phyloP scores from a whole-genome alignment of 2,797 vertebrate species.

The Carduelis carduelis region DNA sequence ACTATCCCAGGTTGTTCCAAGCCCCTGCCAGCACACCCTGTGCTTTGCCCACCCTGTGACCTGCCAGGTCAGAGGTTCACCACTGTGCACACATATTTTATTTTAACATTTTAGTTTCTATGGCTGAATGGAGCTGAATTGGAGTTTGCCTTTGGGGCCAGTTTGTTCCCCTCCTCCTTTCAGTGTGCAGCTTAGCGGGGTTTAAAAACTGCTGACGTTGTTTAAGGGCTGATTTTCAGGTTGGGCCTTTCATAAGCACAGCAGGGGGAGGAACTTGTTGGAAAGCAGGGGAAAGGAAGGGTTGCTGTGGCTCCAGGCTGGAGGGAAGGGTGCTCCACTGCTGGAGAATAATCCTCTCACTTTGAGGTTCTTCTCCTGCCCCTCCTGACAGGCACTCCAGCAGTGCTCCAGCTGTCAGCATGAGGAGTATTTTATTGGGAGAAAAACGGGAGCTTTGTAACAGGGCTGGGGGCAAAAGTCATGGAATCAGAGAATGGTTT shows the following conservation, averaged over 20 bases:
- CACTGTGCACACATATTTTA: fast-evolving
- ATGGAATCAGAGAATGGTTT: not conserved
- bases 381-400: not conserved
- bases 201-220: slow-evolving; percentile 19
- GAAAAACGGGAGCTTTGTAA: not conserved
- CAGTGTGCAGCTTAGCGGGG: not conserved
- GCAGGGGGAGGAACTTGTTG: not conserved
- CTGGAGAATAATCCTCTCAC: not conserved
- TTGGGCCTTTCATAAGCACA: not conserved
- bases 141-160: not conserved
- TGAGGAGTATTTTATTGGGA: fast-evolving
- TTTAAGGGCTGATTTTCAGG: not conserved
- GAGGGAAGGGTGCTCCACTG: not conserved
- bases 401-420: not conserved
- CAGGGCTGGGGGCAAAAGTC: not conserved
- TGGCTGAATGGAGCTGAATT: not conserved
- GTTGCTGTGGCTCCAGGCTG: not conserved
- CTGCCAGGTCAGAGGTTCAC: not conserved
- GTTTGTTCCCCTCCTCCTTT: not conserved
- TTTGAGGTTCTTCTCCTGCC: not conserved
- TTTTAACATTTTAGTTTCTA: not conserved
- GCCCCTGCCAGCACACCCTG: not conserved
- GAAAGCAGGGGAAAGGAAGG: not conserved
- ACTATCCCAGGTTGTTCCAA: not conserved
- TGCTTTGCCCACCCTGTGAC: not conserved